A percentile compares a stretch with the other conserved stretches of the same genome.
Conservation (phyloP, 2,888 invertebrate species). For the Melieria picta region DNA sequence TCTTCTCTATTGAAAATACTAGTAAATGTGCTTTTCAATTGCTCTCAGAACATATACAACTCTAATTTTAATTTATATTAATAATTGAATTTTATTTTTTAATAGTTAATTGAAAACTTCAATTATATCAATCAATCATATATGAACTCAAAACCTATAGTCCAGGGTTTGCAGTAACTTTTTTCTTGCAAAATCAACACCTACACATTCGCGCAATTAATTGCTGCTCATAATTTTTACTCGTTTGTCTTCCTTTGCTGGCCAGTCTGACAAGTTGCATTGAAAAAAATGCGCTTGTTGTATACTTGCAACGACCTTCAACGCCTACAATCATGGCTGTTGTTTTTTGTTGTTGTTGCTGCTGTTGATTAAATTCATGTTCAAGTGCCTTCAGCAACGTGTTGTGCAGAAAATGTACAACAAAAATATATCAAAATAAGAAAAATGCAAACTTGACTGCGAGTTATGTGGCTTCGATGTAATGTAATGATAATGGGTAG, state of each 20-base stretch:
- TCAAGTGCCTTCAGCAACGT: conserved; percentile 7
- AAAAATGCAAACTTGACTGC: not conserved
- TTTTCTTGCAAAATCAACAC: too few relatives aligned
- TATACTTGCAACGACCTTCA: conserved; percentile 18
- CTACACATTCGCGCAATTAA: too few relatives aligned
- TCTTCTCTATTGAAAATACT: too few relatives aligned
- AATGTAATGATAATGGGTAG: too few relatives aligned
- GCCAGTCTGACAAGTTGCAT: not conserved
- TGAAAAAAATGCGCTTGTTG: not conserved
- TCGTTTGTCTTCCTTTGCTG: not conserved
- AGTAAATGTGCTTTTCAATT: too few relatives aligned
- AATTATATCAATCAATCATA: too few relatives aligned
- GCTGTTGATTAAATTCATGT: conserved; percentile 1
- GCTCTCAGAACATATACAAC: too few relatives aligned
- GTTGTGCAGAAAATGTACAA: not conserved
- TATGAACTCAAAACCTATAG: too few relatives aligned
- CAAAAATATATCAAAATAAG: conserved; percentile 1
- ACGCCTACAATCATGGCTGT: not conserved
- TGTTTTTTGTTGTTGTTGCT: not conserved
- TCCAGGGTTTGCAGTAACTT: too few relatives aligned
- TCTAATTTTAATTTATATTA: too few relatives aligned
- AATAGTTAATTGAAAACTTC: too few relatives aligned
- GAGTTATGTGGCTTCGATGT: not conserved
- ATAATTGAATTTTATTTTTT: too few relatives aligned
- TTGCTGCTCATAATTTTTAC: not conserved